Base-by-base conservation (phyloP, 2,797 vertebrate species). In the Balearica regulorum region DNA sequence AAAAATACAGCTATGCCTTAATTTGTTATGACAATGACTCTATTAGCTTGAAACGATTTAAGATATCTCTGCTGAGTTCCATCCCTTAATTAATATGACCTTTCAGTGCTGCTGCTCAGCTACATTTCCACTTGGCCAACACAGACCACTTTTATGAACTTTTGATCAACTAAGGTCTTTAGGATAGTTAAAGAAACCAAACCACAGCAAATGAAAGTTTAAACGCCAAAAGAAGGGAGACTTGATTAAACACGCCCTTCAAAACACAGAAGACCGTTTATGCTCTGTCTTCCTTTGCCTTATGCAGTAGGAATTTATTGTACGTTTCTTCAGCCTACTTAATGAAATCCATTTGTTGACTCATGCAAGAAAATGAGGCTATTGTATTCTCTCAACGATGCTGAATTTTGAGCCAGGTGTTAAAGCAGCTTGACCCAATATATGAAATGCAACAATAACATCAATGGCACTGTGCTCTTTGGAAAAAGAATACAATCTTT, bases 61-160 rank as follows among this genome's bases (percentile, higher is more conserved):
- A 76, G 83, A 70, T 58, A 61, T 43, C 70, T 93, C 76, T 92
- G 21, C 80, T 26, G 61, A 94, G 48, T 33, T 77, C 46, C 84
- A 76, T 60, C 53, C 29, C 29, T 88, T 96, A 97, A 97, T 97
- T 96, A 96, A 94, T 33, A 65, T 51, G 89, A 93, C 87, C 87
- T 96, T 97, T 96, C 73, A 65, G 53, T 61, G 89, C 73, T 58
- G 92, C 48, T 89, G 37, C 15, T 73, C 76, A 94, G 70, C 75
- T 94, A 35, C 29, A 44, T 93, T 95, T 97, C 68, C 71, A 91
- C 43, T 55, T 81, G 51, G 41, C 41, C 89, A 96, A 79, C 84
- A 68, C 37, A 6, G 46, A 57, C 81, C 17, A 80, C 79, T 89
- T 91, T 53, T 71, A 83, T n/a, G 48, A 86, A 69, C 75, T 96